Evolutionary conservation across 30 jellyfish, hydroid and myxozoan genomes (phyloP).

Genomic region (Cassiopea xamachana): DNA sequence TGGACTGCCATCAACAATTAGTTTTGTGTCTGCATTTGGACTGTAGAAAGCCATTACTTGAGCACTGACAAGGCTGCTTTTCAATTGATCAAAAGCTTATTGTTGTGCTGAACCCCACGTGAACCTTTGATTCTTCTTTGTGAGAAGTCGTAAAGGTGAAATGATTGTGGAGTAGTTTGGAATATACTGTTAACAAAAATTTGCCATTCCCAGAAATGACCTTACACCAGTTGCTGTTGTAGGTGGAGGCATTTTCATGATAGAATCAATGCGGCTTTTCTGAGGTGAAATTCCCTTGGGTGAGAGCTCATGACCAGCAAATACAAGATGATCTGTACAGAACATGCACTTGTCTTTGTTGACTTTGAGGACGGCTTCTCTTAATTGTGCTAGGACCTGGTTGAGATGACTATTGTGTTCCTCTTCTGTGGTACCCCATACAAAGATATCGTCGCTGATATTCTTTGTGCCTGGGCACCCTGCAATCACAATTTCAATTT

Average conservation of each 20-base stretch:
- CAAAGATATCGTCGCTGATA: constrained; percentile 49
- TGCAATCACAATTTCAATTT: constrained; percentile 12
- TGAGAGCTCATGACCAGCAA: constrained; percentile 35
- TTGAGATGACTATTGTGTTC: constrained; percentile 32
- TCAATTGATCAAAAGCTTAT: constrained; percentile 14
- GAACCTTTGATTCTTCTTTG: neutral
- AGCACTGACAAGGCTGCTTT: constrained; percentile 15
- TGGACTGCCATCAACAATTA: constrained; percentile 56
- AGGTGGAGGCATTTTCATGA: constrained; percentile 19
- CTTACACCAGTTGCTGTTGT: constrained; percentile 22
- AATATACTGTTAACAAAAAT: neutral
- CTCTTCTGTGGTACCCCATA: constrained; percentile 36
- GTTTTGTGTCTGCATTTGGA: constrained; percentile 19
- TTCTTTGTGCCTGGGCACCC: constrained; percentile 41
- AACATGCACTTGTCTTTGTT: constrained; percentile 12
- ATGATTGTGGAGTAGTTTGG: constrained; percentile 18
- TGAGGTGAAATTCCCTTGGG: constrained; percentile 35
- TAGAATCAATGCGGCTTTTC: constrained; percentile 9
- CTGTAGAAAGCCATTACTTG: constrained; percentile 47
- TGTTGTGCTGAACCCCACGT: constrained; percentile 38
- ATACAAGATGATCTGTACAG: neutral
- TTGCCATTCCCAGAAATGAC: constrained; percentile 31
- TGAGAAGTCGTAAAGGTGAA: neutral
- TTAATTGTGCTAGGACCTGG: neutral
- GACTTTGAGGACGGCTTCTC: neutral